Base-by-base conservation (phyloP, 2,888 invertebrate genomes). In the Scrobipalpa costella region DNA sequence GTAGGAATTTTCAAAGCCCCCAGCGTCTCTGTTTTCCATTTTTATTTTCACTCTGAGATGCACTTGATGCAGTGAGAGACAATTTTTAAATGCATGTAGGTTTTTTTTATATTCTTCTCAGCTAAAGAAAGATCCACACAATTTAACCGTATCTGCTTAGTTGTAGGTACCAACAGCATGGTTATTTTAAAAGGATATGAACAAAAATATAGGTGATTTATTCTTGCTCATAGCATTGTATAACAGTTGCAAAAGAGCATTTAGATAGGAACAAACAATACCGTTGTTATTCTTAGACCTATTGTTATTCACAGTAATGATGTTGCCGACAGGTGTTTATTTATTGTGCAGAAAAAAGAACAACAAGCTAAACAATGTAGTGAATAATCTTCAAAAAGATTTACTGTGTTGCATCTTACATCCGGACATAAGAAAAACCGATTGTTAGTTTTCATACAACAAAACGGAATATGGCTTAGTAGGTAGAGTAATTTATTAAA, bases 271-370 rank as follows among this genome's bases (percentile, higher is more conserved):
- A 71, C 64, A 68, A 75, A 78, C 75, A 78, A 80, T 79, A 69
- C 75, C 69, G 73, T 74, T 73, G 72, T 73, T 49, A 11, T 52
- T 21, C 52, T 52, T 69, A 70, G 68, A 70, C 68, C 76, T 71
- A 80, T 81, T 81, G 81, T 81, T 77, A 27, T 52, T 66, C 72
- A 70, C 72, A 69, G 68, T 73, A 74, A 73, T 73, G 73, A 75
- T 74, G 70, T 75, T 75, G 79, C 76, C 74, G 72, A 62, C 44
- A 52, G 55, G 38, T 64, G 47, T 64, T 66, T 62, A 62, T 47
- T 50, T 67, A 68, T 70, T 69, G 69, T 69, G 68, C 15, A 44
- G 15, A 44, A 44, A 44, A 44, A 9, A 44, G 7, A 44, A n/a
- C n/a, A 44, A 44, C 44, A 44, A 44, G 44, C 15, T 15, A n/a